Percentiles rank a stretch among this genome's conserved stretches.
These are phyloP conservation scores for Monarcha castaneiventris DNA, from an alignment of 2,113 vertebrate genomes.

Conservation along the genomic window DNA sequence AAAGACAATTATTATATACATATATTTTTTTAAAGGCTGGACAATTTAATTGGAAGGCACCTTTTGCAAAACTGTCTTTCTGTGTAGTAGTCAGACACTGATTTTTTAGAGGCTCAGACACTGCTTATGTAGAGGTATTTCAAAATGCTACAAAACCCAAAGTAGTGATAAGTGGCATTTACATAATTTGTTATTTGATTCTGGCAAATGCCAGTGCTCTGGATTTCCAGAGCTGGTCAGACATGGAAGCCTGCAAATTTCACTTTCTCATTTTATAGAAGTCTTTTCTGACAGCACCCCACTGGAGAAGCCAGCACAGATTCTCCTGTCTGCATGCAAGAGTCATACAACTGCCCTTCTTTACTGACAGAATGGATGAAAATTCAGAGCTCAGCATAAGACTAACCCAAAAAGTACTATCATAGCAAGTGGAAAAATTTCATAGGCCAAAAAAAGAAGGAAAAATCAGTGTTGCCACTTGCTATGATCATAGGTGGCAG, in stretches of 20 bases:
- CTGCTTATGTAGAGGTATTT: neutral
- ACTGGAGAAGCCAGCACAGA: neutral
- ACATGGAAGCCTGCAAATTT: neutral
- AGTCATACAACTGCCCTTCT: neutral
- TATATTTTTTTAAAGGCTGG: neutral
- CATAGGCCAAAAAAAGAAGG: neutral
- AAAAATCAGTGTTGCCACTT: neutral
- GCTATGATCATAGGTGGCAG: neutral
- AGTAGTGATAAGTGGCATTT: neutral
- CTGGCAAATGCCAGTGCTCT: neutral
- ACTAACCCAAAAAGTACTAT: neutral
- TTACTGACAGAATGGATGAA: neutral
- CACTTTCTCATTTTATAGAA: neutral
- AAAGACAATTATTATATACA: neutral
- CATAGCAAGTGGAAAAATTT: neutral
- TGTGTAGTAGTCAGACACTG: neutral
- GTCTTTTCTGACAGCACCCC: neutral
- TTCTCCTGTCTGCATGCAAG: neutral
- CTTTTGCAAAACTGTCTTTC: neutral
- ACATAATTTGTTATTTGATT: neutral
- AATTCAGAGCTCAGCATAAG: neutral
- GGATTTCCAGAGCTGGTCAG: neutral
- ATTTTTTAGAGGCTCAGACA: neutral
- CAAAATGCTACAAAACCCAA: neutral
- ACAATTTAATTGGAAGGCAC: neutral